Percentiles rank a stretch among this genome's conserved stretches.
Conservation (phyloP, 23 tunicate genomes). For the Oikopleura vanhoeffeni region DNA sequence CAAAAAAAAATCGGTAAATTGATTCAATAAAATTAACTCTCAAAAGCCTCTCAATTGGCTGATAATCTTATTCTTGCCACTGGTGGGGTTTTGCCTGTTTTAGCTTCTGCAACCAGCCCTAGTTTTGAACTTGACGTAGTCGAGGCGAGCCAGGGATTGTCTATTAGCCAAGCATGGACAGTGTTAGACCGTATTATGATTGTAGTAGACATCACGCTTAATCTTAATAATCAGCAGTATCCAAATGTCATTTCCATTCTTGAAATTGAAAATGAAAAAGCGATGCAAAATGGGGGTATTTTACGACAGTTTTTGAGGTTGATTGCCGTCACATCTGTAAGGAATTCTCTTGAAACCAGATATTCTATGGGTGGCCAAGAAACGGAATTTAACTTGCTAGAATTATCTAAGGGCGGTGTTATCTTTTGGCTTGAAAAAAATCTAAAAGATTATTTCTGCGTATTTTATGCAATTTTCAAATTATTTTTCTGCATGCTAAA, state of each 20-base stretch:
- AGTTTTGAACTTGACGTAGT: slow-evolving; percentile 73
- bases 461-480: too few species aligned
- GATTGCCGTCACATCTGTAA: not conserved
- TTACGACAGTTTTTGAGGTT: slow-evolving; percentile 57
- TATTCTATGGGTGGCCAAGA: not conserved
- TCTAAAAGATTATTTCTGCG: too few species aligned
- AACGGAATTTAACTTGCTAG: too few species aligned
- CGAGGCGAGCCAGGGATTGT: slow-evolving; percentile 69
- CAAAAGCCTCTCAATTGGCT: slow-evolving; percentile 56
- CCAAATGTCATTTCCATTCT: not conserved
- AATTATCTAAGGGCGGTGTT: too few species aligned
- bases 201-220: slow-evolving; percentile 29
- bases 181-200: slow-evolving; percentile 38
- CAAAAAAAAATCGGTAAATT: too few species aligned
- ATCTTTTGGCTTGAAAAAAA: too few species aligned
- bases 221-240: not conserved
- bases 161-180: slow-evolving; percentile 54
- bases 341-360: not conserved
- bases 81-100: slow-evolving; percentile 84
- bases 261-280: slow-evolving; percentile 72
- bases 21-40: too few species aligned
- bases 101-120: slow-evolving; percentile 89
- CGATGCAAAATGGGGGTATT: slow-evolving; percentile 66
- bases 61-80: slow-evolving; percentile 79
- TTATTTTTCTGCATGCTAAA: too few species aligned